Evolutionary conservation across 2,888 invertebrate genomes (phyloP), one percentile per base, ranked within the genome.

Genomic region (Cryptophagus acutangulus): DNA sequence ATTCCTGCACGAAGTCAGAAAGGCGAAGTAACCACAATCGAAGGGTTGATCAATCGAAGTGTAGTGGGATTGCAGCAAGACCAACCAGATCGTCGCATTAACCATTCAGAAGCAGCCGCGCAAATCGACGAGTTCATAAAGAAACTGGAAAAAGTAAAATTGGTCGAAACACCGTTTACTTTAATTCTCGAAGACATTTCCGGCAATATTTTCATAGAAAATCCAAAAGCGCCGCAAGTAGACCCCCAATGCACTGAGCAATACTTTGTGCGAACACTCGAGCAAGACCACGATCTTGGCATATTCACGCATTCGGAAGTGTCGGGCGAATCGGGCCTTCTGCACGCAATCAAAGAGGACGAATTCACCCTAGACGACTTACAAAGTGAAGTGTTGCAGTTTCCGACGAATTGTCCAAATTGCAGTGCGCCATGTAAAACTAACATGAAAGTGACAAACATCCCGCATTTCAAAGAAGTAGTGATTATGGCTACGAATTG

Each of bases 381-480:
- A 8, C 74, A 78, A 29, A 69, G 74, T 0, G 90, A 92, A 69
- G 82, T 92, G 6, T 60, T 95, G 35, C 78, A 81, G 51, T 94
- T 97, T 68, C 67, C 76, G 1, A 89, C 91, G 3, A 87, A 88
- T 67, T 99, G 99, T 60, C 83, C 88, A 0, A 76, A 80, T 47
- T 99, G 97, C 65, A 78, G 81, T 49, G 76, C 81, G 1, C 85
- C 87, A 0, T 89, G 90, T 49, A 75, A 82, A 43, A 95, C 95
- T 1, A 90, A 93, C 60, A 95, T 95, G 94, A 95, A 95, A 71
- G 61, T 93, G 40, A 91, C 92, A 0, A 81, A 83, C 53, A 92
- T 99, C 62, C 99, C 99, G 0, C 85, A 93, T 67, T 99, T 99
- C 69, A 97, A 99, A 70, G 90, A 97, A 65, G 92, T 94, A 0